phyloP scores from a whole-genome alignment of 2,888 invertebrate species.

The Metopia argyrocephala region DNA sequence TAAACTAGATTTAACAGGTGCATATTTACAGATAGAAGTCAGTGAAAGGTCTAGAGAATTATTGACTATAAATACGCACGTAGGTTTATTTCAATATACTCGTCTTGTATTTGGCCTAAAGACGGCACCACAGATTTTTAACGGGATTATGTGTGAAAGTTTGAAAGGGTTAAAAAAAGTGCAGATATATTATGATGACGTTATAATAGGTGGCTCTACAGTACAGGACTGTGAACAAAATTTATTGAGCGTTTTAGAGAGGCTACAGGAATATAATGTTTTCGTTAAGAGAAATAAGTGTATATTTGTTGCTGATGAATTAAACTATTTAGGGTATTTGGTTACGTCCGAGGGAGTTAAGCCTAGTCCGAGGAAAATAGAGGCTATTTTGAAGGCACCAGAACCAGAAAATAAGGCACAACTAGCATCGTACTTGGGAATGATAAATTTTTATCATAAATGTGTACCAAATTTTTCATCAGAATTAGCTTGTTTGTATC shows the following conservation, averaged over 20 bases:
- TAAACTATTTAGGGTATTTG: constrained; percentile 18
- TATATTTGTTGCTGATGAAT: constrained; percentile 22
- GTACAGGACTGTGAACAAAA: constrained; percentile 13
- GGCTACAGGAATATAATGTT: constrained; percentile 6
- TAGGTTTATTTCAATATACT: constrained; percentile 30
- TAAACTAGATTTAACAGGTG: constrained; percentile 39
- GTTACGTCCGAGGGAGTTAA: constrained; percentile 12
- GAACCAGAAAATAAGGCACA: constrained; percentile 20
- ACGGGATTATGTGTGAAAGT: constrained; percentile 7
- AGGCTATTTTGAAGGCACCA: constrained; percentile 21
- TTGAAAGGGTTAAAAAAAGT: constrained; percentile 12
- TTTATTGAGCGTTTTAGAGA: constrained; percentile 2
- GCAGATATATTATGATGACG: constrained; percentile 15
- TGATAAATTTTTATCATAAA: too few relatives aligned
- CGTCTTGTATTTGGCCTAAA: constrained; percentile 25
- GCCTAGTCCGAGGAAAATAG: constrained; percentile 1
- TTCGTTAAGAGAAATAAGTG: constrained; percentile 8
- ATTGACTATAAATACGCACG: constrained; percentile 43
- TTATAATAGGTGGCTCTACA: constrained; percentile 4
- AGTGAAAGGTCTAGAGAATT: constrained; percentile 30
- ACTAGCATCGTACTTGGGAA: constrained; percentile 36
- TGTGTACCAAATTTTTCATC: too few relatives aligned
- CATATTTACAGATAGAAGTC: constrained; percentile 27
- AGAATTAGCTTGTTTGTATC: too few relatives aligned
- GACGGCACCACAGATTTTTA: constrained; percentile 33